A percentile compares a stretch with the other conserved stretches of the same genome.
Evolutionary conservation across 2,113 vertebrate genomes (phyloP).

Genomic region (Corydoras sp.): DNA sequence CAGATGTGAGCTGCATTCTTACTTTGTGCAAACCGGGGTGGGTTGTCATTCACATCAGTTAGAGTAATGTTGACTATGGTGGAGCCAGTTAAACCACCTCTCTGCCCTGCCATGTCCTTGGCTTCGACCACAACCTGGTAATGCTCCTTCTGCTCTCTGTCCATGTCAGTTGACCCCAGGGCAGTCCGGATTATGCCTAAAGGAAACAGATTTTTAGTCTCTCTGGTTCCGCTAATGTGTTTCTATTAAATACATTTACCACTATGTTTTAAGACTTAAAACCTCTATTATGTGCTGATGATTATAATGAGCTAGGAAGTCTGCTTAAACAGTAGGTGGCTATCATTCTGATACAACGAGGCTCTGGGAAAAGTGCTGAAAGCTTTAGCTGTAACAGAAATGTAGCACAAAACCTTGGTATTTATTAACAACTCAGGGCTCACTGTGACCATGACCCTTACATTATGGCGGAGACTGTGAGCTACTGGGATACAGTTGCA

Average conservation of each 20-base stretch:
- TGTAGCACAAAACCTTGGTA: slow-evolving; percentile 16
- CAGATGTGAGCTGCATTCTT: slow-evolving; percentile 47
- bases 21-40: slow-evolving; percentile 85
- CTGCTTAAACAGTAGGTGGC: not conserved
- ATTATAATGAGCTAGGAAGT: slow-evolving; percentile 2
- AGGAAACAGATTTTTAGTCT: slow-evolving; percentile 23
- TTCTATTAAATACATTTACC: too few species aligned
- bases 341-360: not conserved
- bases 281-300: not conserved
- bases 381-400: not conserved
- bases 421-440: slow-evolving; percentile 16
- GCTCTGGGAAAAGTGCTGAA: slow-evolving; percentile 4
- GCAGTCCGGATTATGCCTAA: slow-evolving; percentile 90
- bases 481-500: slow-evolving; percentile 29
- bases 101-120: slow-evolving; percentile 94
- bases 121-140: slow-evolving; percentile 96
- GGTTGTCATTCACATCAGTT: slow-evolving; percentile 90
- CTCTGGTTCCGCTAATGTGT: not conserved
- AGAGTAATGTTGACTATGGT: slow-evolving; percentile 84
- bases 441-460: slow-evolving; percentile 26
- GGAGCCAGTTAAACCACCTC: slow-evolving; percentile 83
- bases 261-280: too few species aligned
- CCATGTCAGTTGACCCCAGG: slow-evolving; percentile 80
- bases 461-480: slow-evolving; percentile 38
- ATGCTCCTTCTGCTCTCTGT: slow-evolving; percentile 85